Base-by-base conservation (phyloP, 2,888 invertebrate genomes). In the Cordilura impudica region DNA sequence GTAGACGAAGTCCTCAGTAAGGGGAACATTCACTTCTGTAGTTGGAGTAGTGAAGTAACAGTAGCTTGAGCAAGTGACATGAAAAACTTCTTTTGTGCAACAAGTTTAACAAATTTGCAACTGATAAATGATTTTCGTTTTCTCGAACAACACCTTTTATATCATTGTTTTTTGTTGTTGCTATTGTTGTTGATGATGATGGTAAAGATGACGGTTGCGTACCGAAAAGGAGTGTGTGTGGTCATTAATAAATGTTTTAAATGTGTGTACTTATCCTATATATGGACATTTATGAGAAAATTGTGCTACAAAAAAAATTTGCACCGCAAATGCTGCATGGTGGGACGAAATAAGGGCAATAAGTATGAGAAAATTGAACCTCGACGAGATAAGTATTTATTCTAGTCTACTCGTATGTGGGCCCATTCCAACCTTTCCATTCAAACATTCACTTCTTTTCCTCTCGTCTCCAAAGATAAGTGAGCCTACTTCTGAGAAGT, bases 21-120 rank as follows among this genome's bases (percentile, higher is more conserved):
- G 12, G 19, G 12, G 49, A 18, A 21, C n/a, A 7, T 1, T n/a
- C n/a, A n/a, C n/a, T n/a, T n/a, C n/a, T n/a, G n/a, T n/a, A n/a
- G n/a, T n/a, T 14, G 7, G 23, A 7, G 61, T n/a, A 61, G 39
- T 76, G 12, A 49, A 56, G 84, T 84, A 83, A 83, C 83, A 83
- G 83, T 83, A 83, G 83, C 82, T 71, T 71, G 65, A 78, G 83
- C 86, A 86, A 84, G 85, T 87, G 87, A 87, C 87, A 87, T 81
- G 87, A 86, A 88, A 88, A 87, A 85, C 85, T 87, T 87, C 87
- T 87, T 79, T 85, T 86, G 87, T 83, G 87, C 87, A 87, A 87
- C 87, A 87, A 87, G 86, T 87, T 84, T 83, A 83, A 83, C 85
- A 85, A 86, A 86, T 85, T 85, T 84, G 81, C 81, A 82, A 66